A percentile compares a stretch with the other conserved stretches of the same genome.
Conservation (phyloP, 2,797 vertebrate genomes). For the Adelosebastes latens region DNA sequence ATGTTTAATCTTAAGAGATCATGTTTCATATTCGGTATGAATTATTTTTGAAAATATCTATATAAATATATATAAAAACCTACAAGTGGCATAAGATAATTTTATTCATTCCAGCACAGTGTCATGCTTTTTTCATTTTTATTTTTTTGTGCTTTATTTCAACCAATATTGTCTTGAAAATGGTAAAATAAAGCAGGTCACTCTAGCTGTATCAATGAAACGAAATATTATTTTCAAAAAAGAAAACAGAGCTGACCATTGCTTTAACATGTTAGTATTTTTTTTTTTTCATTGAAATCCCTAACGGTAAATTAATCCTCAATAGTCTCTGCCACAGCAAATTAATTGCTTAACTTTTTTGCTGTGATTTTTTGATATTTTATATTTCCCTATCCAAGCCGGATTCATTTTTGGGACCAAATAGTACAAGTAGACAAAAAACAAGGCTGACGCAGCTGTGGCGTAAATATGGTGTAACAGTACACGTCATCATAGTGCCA, state of each 20-base stretch:
- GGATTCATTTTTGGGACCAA: conserved; percentile 33
- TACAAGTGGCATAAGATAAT: not conserved
- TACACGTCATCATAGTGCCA: not conserved
- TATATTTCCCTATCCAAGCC: not conserved
- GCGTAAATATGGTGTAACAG: conserved; percentile 20
- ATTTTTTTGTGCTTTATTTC: not conserved
- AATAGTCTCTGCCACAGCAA: conserved; percentile 8
- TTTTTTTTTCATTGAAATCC: not conserved
- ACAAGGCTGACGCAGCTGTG: not conserved
- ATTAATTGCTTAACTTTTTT: conserved; percentile 12
- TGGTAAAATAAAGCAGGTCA: conserved; percentile 7
- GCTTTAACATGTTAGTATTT: not conserved
- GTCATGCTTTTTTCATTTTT: not conserved
- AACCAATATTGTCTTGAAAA: not conserved
- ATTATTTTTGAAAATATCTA: conserved; percentile 15
- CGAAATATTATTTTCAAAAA: conserved; percentile 1
- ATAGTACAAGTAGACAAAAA: conserved; percentile 2
- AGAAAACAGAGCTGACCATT: not conserved
- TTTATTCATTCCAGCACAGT: conserved; percentile 4
- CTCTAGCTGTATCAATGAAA: not conserved
- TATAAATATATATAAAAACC: conserved; percentile 2
- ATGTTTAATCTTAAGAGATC: conserved; percentile 32
- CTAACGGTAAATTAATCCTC: conserved; percentile 1
- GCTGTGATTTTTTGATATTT: conserved; percentile 20
- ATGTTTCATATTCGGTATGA: conserved; percentile 4